These are phyloP conservation scores for Dicyrtomina minuta DNA, from an alignment of 2,888 invertebrate genomes.

Conservation along the genomic window DNA sequence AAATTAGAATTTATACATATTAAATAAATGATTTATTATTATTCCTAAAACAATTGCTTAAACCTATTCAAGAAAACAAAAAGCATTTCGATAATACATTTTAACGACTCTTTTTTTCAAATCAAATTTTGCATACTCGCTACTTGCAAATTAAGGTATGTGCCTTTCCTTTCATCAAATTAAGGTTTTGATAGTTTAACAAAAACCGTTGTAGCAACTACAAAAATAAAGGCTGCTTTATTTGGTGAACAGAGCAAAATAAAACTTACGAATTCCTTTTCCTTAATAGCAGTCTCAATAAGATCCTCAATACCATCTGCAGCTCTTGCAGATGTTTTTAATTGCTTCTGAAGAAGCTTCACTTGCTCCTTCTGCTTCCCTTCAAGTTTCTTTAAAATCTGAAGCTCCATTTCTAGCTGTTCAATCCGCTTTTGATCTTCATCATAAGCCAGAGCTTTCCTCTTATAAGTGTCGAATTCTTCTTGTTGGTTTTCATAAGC, in stretches of 20 bases:
- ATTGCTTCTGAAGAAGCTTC: conserved; percentile 40
- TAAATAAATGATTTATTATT: not conserved
- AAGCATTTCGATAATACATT: too few relatives aligned
- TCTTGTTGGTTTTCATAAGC: conserved; percentile 53
- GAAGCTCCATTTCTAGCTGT: conserved; percentile 47
- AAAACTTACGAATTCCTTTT: too few relatives aligned
- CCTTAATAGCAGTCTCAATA: conserved; percentile 42
- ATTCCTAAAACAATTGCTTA: too few relatives aligned
- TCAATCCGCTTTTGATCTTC: conserved; percentile 49
- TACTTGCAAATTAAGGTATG: too few relatives aligned
- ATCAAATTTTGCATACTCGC: too few relatives aligned
- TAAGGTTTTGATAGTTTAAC: too few relatives aligned
- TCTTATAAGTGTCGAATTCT: conserved; percentile 52
- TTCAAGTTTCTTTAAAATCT: conserved; percentile 46
- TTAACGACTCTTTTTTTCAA: too few relatives aligned
- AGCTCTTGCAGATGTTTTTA: conserved; percentile 43
- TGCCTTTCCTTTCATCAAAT: too few relatives aligned
- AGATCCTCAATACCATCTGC: conserved; percentile 43
- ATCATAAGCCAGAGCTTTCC: conserved; percentile 52
- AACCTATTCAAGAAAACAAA: too few relatives aligned
- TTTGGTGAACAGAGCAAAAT: too few relatives aligned
- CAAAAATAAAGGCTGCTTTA: too few relatives aligned
- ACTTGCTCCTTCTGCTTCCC: conserved; percentile 49
- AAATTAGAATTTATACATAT: not conserved
- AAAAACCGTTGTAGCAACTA: too few relatives aligned